These are phyloP conservation scores for Eledona agricola DNA, from an alignment of 2,888 invertebrate species.

Conservation along the genomic window DNA sequence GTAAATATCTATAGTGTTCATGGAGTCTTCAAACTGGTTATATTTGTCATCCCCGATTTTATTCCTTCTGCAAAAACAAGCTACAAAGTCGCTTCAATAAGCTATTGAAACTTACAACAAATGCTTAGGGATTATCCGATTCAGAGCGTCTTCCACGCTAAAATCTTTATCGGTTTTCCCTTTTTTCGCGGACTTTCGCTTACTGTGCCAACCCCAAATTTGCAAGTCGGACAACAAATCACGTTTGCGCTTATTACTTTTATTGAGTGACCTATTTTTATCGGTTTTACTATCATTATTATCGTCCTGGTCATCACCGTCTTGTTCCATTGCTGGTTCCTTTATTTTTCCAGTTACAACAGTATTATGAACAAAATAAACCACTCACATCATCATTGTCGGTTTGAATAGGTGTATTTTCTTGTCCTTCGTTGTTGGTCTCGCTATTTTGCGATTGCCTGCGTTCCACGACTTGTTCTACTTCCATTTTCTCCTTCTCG, in stretches of 20 bases:
- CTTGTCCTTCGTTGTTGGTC: constrained; percentile 52
- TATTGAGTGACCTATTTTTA: constrained; percentile 49
- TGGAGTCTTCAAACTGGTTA: constrained; percentile 65
- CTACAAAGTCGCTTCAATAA: no score
- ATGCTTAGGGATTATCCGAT: constrained; percentile 71
- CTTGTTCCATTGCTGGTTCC: constrained; percentile 55
- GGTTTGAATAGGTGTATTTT: constrained; percentile 57
- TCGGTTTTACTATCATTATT: constrained; percentile 50
- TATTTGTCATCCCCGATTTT: constrained; percentile 26
- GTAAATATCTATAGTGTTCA: constrained; percentile 71
- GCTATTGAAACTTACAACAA: constrained; percentile 62
- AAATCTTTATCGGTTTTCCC: constrained; percentile 69
- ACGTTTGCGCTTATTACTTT: constrained; percentile 68
- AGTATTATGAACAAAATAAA: constrained; percentile 9
- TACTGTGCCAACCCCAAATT: constrained; percentile 82
- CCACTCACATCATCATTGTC: constrained; percentile 58
- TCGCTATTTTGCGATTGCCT: constrained; percentile 58
- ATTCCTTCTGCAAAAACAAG: constrained; percentile 16
- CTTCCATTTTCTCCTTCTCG: constrained; percentile 58
- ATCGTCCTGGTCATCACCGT: constrained; percentile 59
- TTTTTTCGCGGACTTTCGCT: constrained; percentile 66
- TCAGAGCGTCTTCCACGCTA: constrained; percentile 73
- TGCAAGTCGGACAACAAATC: constrained; percentile 77
- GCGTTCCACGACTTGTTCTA: constrained; percentile 52
- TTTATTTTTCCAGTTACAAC: constrained; percentile 16